Evolutionary conservation across 2,888 invertebrate genomes (phyloP), one percentile per base, ranked within the genome.

Genomic region (Seira musarum): DNA sequence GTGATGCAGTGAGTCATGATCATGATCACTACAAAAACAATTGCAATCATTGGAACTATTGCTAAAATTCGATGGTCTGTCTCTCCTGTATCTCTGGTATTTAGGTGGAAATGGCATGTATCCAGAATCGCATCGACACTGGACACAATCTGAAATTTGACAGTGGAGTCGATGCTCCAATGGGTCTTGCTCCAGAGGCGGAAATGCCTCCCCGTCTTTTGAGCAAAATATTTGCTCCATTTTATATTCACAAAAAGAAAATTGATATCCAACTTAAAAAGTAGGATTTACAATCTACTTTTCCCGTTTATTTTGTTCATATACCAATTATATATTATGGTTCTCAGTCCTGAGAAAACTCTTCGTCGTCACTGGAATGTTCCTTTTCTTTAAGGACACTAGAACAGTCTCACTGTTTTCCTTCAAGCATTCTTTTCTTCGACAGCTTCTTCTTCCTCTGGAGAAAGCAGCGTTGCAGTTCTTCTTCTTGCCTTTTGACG

Each of bases 61-160:
- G n/a, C n/a, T n/a, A n/a, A n/a, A n/a, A n/a, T n/a, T n/a, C n/a
- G n/a, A 2, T 22, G 22, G 49, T 40, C 13, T 40, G 40, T 40
- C 40, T 13, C 40, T 5, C 40, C 57, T 15, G 17, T 46, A 53
- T 25, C 69, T 22, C 1, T 69, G 22, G n/a, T 15, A 6, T 19
- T 24, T 61, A 40, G 40, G 13, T 40, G 40, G 40, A 5, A 40
- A 40, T 24, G 61, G 53, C 79, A 79, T 73, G 63, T 53, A 67
- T 53, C 79, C 79, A 73, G 79, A 79, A 40, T 79, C 79, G 53
- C 79, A 79, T 13, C 79, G 73, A 19, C 79, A 79, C 8, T 57
- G 67, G 17, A 79, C 68, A 35, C 79, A 79, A 73, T 79, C 73
- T 19, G 73, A 61, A 40, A 57, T 65, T 21, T 72, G 79, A 57